phyloP scores from a whole-genome alignment of 2,113 vertebrate species.

The Echinops telfairi region DNA sequence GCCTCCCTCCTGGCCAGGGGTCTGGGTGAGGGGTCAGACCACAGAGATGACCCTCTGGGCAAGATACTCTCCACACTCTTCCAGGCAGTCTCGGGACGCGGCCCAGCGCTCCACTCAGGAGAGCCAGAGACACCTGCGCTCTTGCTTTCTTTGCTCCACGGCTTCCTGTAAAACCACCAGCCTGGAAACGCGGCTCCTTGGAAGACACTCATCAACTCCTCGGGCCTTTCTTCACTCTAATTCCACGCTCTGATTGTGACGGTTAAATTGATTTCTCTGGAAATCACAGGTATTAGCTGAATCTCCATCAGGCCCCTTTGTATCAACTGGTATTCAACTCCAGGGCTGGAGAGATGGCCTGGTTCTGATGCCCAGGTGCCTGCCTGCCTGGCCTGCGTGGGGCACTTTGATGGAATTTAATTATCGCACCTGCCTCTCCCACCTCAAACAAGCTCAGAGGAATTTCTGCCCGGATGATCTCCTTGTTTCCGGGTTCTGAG shows the following conservation, averaged over 20 bases:
- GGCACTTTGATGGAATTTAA: not conserved
- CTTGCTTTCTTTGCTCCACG: no score
- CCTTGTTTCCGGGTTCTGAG: not conserved
- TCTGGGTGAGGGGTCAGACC: not conserved
- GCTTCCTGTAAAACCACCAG: not conserved
- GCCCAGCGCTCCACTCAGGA: not conserved
- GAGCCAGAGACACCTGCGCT: rapidly evolving
- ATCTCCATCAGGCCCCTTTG: not conserved
- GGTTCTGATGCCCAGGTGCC: rapidly evolving
- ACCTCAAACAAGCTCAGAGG: not conserved
- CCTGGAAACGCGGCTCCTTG: not conserved
- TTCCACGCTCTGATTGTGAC: not conserved
- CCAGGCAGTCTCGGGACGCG: not conserved
- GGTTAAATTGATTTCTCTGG: conserved; percentile 50
- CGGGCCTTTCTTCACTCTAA: not conserved
- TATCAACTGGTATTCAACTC: not conserved
- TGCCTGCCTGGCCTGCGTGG: not conserved
- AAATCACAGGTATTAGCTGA: conserved; percentile 23
- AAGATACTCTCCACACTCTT: rapidly evolving
- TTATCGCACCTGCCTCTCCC: not conserved
- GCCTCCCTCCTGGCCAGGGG: not conserved
- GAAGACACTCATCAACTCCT: not conserved
- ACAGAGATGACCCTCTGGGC: not conserved
- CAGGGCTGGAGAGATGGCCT: not conserved
- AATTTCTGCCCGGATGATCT: not conserved